phyloP scores from a whole-genome alignment of 1,140 invertebrate genomes.

The Aporrectodea caliginosa region DNA sequence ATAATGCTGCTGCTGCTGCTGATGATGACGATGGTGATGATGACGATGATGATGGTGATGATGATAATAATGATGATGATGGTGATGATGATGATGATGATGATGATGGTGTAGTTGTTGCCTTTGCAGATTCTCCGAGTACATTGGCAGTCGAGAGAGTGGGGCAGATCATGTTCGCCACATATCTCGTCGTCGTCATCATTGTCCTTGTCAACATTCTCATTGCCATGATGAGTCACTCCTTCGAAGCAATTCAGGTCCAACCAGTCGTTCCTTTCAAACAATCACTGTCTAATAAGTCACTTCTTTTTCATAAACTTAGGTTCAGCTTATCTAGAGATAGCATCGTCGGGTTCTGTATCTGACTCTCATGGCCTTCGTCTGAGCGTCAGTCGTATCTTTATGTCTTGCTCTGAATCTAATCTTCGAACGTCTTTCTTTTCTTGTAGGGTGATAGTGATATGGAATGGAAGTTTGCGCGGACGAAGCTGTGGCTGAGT shows the following conservation, averaged over 20 bases:
- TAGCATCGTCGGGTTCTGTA: neutral
- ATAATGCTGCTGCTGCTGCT: too few species aligned
- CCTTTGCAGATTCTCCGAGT: conserved; percentile 27
- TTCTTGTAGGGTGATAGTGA: conserved; percentile 71
- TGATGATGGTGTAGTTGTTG: too few species aligned
- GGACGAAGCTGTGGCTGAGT: conserved; percentile 80
- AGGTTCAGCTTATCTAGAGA: neutral
- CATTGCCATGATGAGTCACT: conserved; percentile 59
- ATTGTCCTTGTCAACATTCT: conserved; percentile 59
- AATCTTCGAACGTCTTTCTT: conserved; percentile 9
- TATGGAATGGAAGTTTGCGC: conserved; percentile 83
- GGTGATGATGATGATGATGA: neutral
- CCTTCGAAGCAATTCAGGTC: conserved; percentile 58
- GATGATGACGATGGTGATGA: too few species aligned
- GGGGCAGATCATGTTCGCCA: conserved; percentile 33
- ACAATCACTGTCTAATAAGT: too few species aligned
- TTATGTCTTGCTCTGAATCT: neutral
- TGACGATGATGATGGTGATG: neutral
- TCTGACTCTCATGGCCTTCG: conserved; percentile 4
- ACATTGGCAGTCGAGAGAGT: conserved; percentile 50
- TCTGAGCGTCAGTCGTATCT: conserved; percentile 44
- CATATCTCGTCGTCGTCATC: conserved; percentile 49
- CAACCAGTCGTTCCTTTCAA: too few species aligned
- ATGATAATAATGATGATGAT: neutral
- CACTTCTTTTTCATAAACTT: too few species aligned